Evolutionary conservation across 2,797 vertebrate genomes (phyloP).

Genomic region (Pseudochaenichthys georgianus): DNA sequence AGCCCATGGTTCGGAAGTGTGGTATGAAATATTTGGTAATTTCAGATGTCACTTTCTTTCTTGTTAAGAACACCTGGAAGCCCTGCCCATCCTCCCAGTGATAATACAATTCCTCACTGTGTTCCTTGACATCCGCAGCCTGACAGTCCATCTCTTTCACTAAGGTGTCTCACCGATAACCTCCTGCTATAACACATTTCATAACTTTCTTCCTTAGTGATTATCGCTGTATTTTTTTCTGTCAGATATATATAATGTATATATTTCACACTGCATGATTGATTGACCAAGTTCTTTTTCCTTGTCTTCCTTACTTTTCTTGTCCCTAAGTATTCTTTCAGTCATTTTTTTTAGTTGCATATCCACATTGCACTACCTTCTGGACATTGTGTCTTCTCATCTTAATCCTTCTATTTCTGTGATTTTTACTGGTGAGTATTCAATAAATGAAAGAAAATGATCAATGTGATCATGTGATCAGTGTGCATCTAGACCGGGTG

Average conservation of each 20-base stretch:
- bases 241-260: not conserved
- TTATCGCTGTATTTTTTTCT: conserved; percentile 12
- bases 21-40: conserved; percentile 73
- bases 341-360: not conserved
- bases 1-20: conserved; percentile 67
- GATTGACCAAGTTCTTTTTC: not conserved
- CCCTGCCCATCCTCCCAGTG: conserved; percentile 38
- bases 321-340: not conserved
- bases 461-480: conserved; percentile 44
- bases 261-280: not conserved
- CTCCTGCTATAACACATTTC: conserved; percentile 49
- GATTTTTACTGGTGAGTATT: conserved; percentile 39
- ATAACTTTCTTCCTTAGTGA: conserved; percentile 44
- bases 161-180: conserved; percentile 27
- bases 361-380: not conserved
- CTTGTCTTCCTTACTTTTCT: too few relatives aligned
- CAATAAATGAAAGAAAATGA: conserved; percentile 55
- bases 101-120: conserved; percentile 41
- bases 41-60: conserved; percentile 71
- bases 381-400: conserved; percentile 6
- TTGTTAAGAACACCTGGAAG: conserved; percentile 70
- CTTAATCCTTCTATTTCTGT: not conserved
- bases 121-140: conserved; percentile 47
- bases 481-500: too few relatives aligned
- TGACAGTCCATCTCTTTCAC: conserved; percentile 46